Conservation (phyloP, 2,113 vertebrate species). For the Phaetusa simplex region DNA sequence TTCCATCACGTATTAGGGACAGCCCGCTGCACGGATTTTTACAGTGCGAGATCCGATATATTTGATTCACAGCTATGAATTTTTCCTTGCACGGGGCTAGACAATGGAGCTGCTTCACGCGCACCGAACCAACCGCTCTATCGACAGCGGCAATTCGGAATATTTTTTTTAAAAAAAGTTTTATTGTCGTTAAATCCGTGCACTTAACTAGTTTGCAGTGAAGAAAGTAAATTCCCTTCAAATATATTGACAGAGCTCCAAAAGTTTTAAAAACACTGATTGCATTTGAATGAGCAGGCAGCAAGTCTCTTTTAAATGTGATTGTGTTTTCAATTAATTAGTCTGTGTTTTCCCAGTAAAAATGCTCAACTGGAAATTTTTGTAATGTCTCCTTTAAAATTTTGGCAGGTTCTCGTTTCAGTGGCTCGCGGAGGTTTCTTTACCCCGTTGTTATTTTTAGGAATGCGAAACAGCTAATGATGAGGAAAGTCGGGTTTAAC, state of each 20-base stretch:
- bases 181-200: not conserved
- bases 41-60: not conserved
- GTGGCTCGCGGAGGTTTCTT: not conserved
- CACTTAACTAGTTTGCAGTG: not conserved
- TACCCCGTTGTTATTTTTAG: constrained; percentile 26
- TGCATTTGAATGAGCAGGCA: not conserved
- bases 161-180: not conserved
- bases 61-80: not conserved
- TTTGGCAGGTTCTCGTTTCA: not conserved
- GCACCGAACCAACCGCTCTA: not conserved
- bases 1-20: not conserved
- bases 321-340: not conserved
- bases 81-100: not conserved
- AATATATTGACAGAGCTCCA: not conserved
- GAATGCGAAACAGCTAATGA: not conserved
- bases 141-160: not conserved
- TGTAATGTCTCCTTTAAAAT: not conserved
- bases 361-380: not conserved
- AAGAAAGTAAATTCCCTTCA: not conserved
- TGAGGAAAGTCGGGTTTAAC: constrained; percentile 6
- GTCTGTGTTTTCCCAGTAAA: not conserved
- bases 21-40: not conserved
- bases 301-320: not conserved
- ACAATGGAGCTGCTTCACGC: not conserved
- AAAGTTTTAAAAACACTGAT: not conserved